Evolutionary conservation across 2,113 vertebrate species (phyloP).

Genomic region (Chamaea fasciata): DNA sequence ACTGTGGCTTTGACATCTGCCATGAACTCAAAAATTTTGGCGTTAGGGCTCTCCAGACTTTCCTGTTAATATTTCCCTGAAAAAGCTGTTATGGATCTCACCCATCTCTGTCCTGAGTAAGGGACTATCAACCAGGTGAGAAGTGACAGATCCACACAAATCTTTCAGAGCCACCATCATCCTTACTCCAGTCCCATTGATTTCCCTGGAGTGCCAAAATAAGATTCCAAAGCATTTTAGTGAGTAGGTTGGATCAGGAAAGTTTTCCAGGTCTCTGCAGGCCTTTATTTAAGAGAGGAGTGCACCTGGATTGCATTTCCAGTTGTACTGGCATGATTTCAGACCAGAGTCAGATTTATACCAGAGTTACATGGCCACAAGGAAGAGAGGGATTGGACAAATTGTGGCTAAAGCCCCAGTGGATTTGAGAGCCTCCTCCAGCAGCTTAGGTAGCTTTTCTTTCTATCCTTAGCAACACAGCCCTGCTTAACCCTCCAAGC

Average conservation of each 20-base stretch:
- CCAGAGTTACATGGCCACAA: neutral
- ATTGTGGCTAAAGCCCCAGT: conserved; percentile 58
- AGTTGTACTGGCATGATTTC: neutral
- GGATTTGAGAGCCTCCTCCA: conserved; percentile 77
- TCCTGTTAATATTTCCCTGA: neutral
- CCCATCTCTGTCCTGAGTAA: neutral
- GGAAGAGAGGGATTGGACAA: conserved; percentile 13
- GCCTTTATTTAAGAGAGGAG: neutral
- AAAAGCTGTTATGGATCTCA: neutral
- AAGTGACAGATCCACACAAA: neutral
- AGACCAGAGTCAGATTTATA: neutral
- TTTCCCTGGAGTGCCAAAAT: neutral
- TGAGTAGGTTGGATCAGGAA: neutral
- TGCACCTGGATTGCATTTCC: neutral
- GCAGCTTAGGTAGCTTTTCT: conserved; percentile 85
- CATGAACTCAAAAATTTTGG: neutral
- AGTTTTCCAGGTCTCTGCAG: neutral
- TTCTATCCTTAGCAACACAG: conserved; percentile 83
- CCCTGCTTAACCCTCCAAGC: conserved; percentile 74
- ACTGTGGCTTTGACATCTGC: neutral
- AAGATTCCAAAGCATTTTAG: neutral
- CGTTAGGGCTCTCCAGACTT: neutral
- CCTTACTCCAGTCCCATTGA: neutral
- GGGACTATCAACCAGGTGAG: neutral
- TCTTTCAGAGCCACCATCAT: neutral